A percentile compares a stretch with the other conserved stretches of the same genome.
Evolutionary conservation across 2,113 vertebrate genomes (phyloP).

Genomic region (Saccopteryx bilineata): DNA sequence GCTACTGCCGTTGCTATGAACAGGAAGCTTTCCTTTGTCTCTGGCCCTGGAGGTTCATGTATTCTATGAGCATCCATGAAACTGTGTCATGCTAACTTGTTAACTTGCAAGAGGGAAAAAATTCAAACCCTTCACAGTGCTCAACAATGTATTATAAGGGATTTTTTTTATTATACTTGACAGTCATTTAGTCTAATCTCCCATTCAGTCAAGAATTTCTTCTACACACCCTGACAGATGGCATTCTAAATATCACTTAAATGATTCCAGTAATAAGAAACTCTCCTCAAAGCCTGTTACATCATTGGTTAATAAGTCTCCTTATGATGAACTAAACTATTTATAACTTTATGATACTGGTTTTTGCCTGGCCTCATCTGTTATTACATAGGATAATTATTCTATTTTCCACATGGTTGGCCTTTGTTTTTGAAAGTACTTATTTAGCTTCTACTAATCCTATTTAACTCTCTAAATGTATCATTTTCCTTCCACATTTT

Average conservation of each 20-base stretch:
- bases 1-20: background rate
- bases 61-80: background rate
- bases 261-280: constrained; percentile 68
- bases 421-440: constrained; percentile 37
- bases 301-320: constrained; percentile 26
- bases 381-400: constrained; percentile 45
- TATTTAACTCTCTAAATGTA: constrained; percentile 55
- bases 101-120: background rate
- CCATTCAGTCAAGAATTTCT: constrained; percentile 50
- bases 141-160: constrained; percentile 31
- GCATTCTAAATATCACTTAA: constrained; percentile 70
- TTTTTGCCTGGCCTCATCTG: background rate
- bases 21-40: background rate
- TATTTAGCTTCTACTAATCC: background rate
- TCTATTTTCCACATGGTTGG: background rate
- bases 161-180: constrained; percentile 41
- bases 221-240: constrained; percentile 61
- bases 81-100: background rate
- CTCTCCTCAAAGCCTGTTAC: background rate
- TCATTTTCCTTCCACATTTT: background rate
- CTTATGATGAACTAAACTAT: constrained; percentile 39
- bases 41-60: background rate
- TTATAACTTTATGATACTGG: constrained; percentile 28
- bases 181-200: constrained; percentile 66
- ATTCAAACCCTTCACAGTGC: background rate